Evolutionary conservation across 2,113 vertebrate species (phyloP), one percentile per base, ranked within the genome.

Genomic region (Oryzias melastigma): DNA sequence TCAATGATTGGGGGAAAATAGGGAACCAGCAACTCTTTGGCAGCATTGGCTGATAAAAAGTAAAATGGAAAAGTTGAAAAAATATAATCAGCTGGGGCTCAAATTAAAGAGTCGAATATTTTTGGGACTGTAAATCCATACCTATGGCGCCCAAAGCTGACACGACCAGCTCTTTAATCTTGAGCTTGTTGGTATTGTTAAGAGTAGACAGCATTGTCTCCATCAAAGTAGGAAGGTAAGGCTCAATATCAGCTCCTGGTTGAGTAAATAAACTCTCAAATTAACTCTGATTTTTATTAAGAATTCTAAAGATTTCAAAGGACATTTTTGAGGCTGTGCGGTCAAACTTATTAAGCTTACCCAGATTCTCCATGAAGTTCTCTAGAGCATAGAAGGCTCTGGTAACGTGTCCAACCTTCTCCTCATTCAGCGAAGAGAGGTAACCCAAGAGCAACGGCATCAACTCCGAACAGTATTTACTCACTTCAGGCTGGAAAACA

Each of bases 351-450:
- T 50, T 58, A 12, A 49, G 0, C 81, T 85, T 69, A 97, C 95
- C 95, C 3, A 97, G 84, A 68, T 93, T 95, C 77, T 96, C 94
- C 78, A 95, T 87, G 42, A 96, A 95, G 86, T 95, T 97, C 85
- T 95, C 95, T 44, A 97, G 87, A 5, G 95, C 94, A 6, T 95
- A 97, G 84, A 94, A 97, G 40, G 92, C 94, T 75, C 94, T 95
- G 1, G 93, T 92, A 46, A 96, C 80, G 42, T 96, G 94, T 19
- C 91, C 87, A 0, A 90, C 88, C 53, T 91, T 91, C 43, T 88
- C 79, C 1, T 87, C 77, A 62, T 92, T 92, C 77, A 95, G 87
- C 0, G 87, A 90, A 0, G 92, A 92, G 52, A 95, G 77, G 85
- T 95, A 95, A 52, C 86, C 71, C 10, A 95, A 88, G 48, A 97